Conservation (phyloP, 2,797 vertebrate species). For the Melopsittacus undulatus region DNA sequence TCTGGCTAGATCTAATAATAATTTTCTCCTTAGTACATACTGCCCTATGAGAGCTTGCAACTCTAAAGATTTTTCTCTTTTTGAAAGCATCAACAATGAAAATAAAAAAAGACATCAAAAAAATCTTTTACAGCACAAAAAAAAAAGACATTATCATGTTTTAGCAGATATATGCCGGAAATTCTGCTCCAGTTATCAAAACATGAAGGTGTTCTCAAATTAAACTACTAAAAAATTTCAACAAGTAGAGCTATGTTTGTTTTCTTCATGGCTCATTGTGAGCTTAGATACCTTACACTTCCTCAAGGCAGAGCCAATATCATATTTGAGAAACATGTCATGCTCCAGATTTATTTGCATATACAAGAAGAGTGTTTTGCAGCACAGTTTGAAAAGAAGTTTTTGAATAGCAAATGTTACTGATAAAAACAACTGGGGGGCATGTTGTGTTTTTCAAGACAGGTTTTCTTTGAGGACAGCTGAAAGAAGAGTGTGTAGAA, state of each 20-base stretch:
- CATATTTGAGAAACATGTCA: neutral
- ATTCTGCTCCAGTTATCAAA: neutral
- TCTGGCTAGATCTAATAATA: neutral
- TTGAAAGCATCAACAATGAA: neutral
- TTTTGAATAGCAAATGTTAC: conserved; percentile 13
- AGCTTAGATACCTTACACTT: neutral
- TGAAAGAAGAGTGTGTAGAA: neutral
- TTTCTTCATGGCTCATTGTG: neutral
- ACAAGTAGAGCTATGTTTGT: neutral
- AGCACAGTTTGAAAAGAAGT: neutral
- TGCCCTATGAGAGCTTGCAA: neutral
- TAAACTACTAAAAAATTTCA: conserved; percentile 9
- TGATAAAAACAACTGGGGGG: neutral
- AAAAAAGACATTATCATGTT: neutral
- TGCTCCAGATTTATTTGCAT: conserved; percentile 9
- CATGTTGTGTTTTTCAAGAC: neutral
- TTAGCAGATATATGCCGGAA: conserved; percentile 2
- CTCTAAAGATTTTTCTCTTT: neutral
- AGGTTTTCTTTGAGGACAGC: neutral
- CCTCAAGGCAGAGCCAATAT: neutral
- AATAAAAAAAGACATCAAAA: neutral
- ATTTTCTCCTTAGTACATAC: neutral
- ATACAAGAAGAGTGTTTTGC: neutral
- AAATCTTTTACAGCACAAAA: neutral
- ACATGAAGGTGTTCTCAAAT: neutral